Evolutionary conservation across 2,888 invertebrate species (phyloP).

Genomic region (Tinea trinotella): DNA sequence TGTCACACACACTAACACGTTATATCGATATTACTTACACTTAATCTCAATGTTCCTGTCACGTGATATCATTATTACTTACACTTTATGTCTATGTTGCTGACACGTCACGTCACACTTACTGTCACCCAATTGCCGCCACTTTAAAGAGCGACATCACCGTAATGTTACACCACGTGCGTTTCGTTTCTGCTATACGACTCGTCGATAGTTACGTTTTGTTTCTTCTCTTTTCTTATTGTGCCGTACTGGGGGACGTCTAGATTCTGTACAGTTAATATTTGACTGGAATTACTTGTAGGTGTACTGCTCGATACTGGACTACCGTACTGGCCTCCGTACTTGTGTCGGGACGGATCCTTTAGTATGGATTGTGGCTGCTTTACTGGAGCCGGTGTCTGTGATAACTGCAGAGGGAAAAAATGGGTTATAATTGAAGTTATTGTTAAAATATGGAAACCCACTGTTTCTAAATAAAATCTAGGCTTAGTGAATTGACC

Average conservation of each 20-base stretch:
- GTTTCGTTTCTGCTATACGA: slow-evolving; percentile 60
- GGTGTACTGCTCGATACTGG: slow-evolving; percentile 58
- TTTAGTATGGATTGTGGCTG: slow-evolving; percentile 76
- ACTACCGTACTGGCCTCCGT: slow-evolving; percentile 66
- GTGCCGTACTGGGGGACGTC: slow-evolving; percentile 70
- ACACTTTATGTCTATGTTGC: too few relatives aligned
- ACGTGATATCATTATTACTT: too few relatives aligned
- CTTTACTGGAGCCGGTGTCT: slow-evolving; percentile 51
- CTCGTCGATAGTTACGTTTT: slow-evolving; percentile 66
- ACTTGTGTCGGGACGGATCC: slow-evolving; percentile 74
- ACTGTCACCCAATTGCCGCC: slow-evolving; percentile 6
- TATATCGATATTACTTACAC: too few relatives aligned
- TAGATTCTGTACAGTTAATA: slow-evolving; percentile 73
- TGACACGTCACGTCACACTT: neutral
- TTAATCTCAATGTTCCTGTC: too few relatives aligned
- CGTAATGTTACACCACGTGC: slow-evolving; percentile 44
- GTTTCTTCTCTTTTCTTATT: slow-evolving; percentile 65
- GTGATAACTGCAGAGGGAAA: slow-evolving; percentile 38
- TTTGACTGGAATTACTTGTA: slow-evolving; percentile 64
- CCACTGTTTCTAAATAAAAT: too few relatives aligned
- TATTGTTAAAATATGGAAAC: too few relatives aligned
- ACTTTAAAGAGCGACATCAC: neutral
- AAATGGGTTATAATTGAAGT: too few relatives aligned
- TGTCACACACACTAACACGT: too few relatives aligned
- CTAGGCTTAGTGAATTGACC: too few relatives aligned